Percentiles rank a stretch among this genome's conserved stretches.
phyloP scores from a whole-genome alignment of 2,888 invertebrate species.

The Diaprepes abbreviatus region DNA sequence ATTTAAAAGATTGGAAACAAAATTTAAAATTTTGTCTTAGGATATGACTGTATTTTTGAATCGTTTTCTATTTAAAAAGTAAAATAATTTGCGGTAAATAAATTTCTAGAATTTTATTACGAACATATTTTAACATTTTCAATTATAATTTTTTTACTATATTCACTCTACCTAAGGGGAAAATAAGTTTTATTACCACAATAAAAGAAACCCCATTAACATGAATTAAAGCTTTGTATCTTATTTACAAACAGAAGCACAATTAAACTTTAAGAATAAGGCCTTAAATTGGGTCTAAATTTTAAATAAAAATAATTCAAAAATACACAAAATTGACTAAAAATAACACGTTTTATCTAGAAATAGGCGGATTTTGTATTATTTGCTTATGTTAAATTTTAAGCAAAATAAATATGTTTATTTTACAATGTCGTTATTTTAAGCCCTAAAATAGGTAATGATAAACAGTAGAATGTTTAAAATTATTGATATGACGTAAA shows the following conservation, averaged over 20 bases:
- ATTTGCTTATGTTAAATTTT: constrained; percentile 1
- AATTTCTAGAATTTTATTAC: too few relatives aligned
- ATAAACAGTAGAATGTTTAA: not conserved
- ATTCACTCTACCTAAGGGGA: not conserved
- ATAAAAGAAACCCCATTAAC: not conserved
- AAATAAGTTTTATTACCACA: not conserved
- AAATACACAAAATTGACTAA: not conserved
- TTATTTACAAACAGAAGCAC: not conserved
- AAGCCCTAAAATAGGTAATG: not conserved
- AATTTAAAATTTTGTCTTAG: too few relatives aligned
- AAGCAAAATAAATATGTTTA: constrained; percentile 11
- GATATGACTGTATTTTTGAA: too few relatives aligned
- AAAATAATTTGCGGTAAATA: too few relatives aligned
- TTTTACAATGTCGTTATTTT: not conserved
- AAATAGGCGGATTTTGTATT: constrained; percentile 18
- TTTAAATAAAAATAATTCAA: constrained; percentile 1
- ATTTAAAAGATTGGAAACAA: too few relatives aligned
- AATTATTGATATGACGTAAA: too few relatives aligned
- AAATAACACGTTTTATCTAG: constrained; percentile 15
- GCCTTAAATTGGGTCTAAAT: not conserved
- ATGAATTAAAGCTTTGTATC: not conserved
- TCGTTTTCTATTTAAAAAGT: too few relatives aligned
- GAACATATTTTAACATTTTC: too few relatives aligned
- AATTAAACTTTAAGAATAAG: not conserved
- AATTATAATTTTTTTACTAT: too few relatives aligned